Evolutionary conservation across 2,797 vertebrate genomes (phyloP).

Genomic region (Cephalopachus bancanus): DNA sequence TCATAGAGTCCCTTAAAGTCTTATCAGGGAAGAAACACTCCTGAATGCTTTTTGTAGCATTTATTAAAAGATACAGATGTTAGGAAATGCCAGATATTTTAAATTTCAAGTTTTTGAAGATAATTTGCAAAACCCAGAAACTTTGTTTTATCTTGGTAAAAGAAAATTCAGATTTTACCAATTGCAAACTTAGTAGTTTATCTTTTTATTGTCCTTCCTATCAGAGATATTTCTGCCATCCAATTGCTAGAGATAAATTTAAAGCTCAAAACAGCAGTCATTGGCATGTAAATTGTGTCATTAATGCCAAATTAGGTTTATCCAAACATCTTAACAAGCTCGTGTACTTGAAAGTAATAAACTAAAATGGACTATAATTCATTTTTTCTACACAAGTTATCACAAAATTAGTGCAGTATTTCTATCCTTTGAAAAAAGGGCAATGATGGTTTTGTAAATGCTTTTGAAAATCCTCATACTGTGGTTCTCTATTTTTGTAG

Average conservation of each 20-base stretch:
- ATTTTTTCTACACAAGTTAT: neutral
- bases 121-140: neutral
- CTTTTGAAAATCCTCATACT: neutral
- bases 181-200: neutral
- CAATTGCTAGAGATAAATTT: neutral
- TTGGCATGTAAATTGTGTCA: neutral
- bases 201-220: neutral
- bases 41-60: neutral
- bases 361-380: neutral
- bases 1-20: neutral
- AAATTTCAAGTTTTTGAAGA: neutral
- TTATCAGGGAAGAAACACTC: neutral
- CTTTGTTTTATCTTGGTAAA: neutral
- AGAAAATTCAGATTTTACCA: neutral
- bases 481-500: neutral
- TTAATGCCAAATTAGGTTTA: neutral
- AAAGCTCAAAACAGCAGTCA: neutral
- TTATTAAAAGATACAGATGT: neutral
- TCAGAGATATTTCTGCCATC: neutral
- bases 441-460: neutral
- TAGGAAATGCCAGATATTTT: neutral
- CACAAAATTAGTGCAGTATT: neutral
- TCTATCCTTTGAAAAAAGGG: neutral
- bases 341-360: neutral
- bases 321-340: neutral